Evolutionary conservation across 2,888 invertebrate species (phyloP).

Genomic region (Ophion costatus): DNA sequence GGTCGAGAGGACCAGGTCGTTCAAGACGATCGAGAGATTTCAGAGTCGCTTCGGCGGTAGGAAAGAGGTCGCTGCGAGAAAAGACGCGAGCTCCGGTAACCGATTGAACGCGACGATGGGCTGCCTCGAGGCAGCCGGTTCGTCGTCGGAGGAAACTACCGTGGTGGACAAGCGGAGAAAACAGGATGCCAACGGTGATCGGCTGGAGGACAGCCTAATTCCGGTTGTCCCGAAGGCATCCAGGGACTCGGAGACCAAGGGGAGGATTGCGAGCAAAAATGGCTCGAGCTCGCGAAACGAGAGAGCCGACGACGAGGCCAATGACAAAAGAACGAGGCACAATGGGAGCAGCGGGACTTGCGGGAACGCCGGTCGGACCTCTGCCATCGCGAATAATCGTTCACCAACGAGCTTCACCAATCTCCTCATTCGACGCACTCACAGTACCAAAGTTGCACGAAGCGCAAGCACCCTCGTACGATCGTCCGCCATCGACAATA

Average conservation of each 20-base stretch:
- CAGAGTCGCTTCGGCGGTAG: constrained; percentile 80
- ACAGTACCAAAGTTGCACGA: constrained; percentile 89
- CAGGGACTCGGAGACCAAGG: background rate
- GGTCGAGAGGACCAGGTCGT: constrained; percentile 81
- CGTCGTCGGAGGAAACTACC: background rate
- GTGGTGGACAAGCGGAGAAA: constrained; percentile 59
- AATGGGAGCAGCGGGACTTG: constrained; percentile 79
- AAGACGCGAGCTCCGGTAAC: constrained; percentile 36
- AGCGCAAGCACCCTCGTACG: constrained; percentile 84
- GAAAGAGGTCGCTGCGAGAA: constrained; percentile 72
- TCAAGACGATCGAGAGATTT: constrained; percentile 81
- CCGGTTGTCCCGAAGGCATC: background rate
- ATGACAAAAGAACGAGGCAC: constrained; percentile 50
- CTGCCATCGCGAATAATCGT: background rate
- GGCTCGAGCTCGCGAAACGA: background rate
- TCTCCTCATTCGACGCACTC: constrained; percentile 87
- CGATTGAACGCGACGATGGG: constrained; percentile 76
- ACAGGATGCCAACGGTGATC: constrained; percentile 35
- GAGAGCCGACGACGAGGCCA: background rate
- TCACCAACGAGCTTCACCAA: constrained; percentile 73
- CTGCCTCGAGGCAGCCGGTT: constrained; percentile 69
- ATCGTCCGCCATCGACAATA: constrained; percentile 57
- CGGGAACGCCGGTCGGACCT: constrained; percentile 57
- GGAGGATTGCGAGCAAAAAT: background rate
- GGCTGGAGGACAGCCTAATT: background rate